A percentile compares a stretch with the other conserved stretches of the same genome.
Evolutionary conservation across 2,888 invertebrate species (phyloP).

Genomic region (Cinara cedri): DNA sequence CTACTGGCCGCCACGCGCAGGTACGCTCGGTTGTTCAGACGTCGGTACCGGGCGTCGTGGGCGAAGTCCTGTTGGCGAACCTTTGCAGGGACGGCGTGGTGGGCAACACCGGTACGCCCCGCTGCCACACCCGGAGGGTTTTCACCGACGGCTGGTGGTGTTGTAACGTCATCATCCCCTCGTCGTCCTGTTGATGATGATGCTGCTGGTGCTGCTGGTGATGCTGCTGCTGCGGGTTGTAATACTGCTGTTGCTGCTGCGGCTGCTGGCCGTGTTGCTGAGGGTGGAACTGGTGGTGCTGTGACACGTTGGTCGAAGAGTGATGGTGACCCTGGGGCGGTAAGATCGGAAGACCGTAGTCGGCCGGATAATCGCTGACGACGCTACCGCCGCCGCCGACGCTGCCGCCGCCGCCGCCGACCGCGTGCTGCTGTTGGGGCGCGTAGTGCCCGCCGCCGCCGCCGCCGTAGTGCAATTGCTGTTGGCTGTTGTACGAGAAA

Average conservation of each 20-base stretch:
- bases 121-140: slow-evolving; percentile 84
- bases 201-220: neutral
- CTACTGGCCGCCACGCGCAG: too few species aligned
- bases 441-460: slow-evolving; percentile 15
- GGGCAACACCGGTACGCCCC: slow-evolving; percentile 83
- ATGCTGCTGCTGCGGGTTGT: slow-evolving; percentile 60
- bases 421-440: slow-evolving; percentile 62
- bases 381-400: slow-evolving; percentile 62
- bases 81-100: slow-evolving; percentile 74
- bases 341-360: slow-evolving; percentile 78
- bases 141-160: slow-evolving; percentile 71
- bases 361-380: slow-evolving; percentile 72
- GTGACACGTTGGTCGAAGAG: slow-evolving; percentile 60
- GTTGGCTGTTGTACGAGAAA: slow-evolving; percentile 62
- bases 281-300: neutral
- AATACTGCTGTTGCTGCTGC: neutral
- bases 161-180: slow-evolving; percentile 5
- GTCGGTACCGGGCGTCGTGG: slow-evolving; percentile 42
- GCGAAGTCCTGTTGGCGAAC: slow-evolving; percentile 50
- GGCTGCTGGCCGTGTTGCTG: neutral
- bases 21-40: neutral
- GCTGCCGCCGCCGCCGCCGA: slow-evolving; percentile 66
- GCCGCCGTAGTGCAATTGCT: slow-evolving; percentile 33
- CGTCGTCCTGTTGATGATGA: slow-evolving; percentile 27
- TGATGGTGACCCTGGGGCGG: slow-evolving; percentile 59